Conservation (phyloP, 2,888 invertebrate species). For the Rapana venosa region DNA sequence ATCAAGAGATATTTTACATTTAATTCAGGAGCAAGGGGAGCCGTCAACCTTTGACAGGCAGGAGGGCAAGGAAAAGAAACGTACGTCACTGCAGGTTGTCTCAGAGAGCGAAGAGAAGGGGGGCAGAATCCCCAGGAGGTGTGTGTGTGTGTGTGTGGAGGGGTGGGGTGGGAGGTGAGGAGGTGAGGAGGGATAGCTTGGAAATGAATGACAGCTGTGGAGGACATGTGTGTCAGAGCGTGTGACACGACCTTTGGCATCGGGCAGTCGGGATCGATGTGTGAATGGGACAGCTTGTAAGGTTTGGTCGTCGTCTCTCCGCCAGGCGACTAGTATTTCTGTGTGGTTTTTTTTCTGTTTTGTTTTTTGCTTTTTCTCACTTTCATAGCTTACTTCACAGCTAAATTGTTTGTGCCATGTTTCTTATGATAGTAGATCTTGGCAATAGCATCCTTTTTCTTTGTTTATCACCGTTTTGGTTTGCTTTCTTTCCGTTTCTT, state of each 20-base stretch:
- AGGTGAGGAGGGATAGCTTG: background rate
- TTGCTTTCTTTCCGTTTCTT: background rate
- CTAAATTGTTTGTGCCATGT: too few relatives aligned
- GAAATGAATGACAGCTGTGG: background rate
- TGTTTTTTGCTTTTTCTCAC: too few relatives aligned
- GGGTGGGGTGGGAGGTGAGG: background rate
- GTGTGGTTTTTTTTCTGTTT: too few relatives aligned
- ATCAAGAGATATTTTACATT: too few relatives aligned
- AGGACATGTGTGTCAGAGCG: background rate
- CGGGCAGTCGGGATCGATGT: background rate
- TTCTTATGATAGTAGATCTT: background rate
- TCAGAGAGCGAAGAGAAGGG: background rate
- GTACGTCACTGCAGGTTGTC: too few relatives aligned
- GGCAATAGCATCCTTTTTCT: background rate
- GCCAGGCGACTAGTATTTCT: too few relatives aligned
- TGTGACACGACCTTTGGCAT: slow-evolving; percentile 1
- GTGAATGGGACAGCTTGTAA: background rate
- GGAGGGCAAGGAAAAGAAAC: too few relatives aligned
- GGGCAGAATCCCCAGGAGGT: background rate
- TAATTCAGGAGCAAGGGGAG: too few relatives aligned
- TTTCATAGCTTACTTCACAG: too few relatives aligned
- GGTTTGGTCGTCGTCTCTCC: too few relatives aligned
- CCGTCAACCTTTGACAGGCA: too few relatives aligned
- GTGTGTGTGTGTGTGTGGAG: slow-evolving; percentile 2
- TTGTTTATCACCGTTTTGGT: background rate